Base-by-base conservation (phyloP, 2,888 invertebrate species). In the Abrostola triplasia region DNA sequence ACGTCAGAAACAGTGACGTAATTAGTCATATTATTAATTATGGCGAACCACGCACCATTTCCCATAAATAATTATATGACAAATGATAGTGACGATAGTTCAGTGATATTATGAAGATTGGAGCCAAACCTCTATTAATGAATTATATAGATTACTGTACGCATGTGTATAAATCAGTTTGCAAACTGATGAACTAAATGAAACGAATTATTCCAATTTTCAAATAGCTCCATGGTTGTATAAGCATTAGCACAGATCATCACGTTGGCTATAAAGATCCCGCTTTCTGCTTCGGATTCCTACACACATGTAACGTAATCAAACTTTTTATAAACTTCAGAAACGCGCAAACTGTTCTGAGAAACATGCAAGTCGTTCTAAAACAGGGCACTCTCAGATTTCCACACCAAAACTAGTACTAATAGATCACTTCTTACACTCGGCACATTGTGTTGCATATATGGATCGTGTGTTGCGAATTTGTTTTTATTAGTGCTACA, bases 361-460 rank as follows among this genome's bases (percentile, higher is more conserved):
- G 81, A 80, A 80, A 63, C 70, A 67, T 61, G 50, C 12, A 62
- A 69, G 51, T 62, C 59, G 58, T 59, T 79, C 80, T 80, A 71
- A 75, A 75, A 73, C 48, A 73, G 70, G 70, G 38, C 72, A 62
- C 59, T 71, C 77, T 80, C 76, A 73, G 72, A 76, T 81, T 77
- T 77, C 80, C 67, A 79, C 73, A 72, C 79, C 81, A 67, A 78
- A 84, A 69, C 62, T 69, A 76, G 83, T 77, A 65, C 73, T 78
- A 76, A 67, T 79, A 79, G 73, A 79, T 76, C 64, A 73, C 52
- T 75, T 70, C 61, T 78, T 72, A 69, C 62, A 73, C 65, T 73
- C 67, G 57, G 47, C 64, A 78, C 78, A 78, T 84, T 84, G 74
- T 83, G 73, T 73, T 81, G 70, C 81, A 60, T 74, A 77, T 76